Percentiles rank a stretch among this genome's conserved stretches.
These are phyloP conservation scores for Dipodomys spectabilis DNA, from an alignment of 2,113 vertebrate genomes.

Conservation along the genomic window DNA sequence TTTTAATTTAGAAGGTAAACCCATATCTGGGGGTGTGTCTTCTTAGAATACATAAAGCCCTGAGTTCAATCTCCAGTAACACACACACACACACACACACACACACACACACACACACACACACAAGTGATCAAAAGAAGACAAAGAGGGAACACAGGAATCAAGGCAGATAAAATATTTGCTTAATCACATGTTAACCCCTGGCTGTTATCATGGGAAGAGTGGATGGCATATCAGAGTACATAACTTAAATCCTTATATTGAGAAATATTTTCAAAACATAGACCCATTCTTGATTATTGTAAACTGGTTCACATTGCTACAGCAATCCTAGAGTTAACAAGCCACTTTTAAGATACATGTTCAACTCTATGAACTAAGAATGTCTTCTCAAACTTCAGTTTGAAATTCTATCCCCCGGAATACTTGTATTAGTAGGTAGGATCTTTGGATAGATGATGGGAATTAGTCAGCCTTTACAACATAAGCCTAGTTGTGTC, in stretches of 20 bases:
- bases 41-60: too few relatives aligned
- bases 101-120: too few relatives aligned
- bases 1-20: constrained; percentile 23
- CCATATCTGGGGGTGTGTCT: too few relatives aligned
- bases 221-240: not conserved
- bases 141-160: not conserved
- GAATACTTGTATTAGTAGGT: not conserved
- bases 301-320: not conserved
- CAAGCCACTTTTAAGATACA: not conserved
- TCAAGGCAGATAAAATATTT: not conserved
- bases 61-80: too few relatives aligned
- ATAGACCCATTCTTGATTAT: not conserved
- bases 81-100: too few relatives aligned
- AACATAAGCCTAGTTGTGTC: not conserved
- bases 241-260: not conserved
- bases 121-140: not conserved
- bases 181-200: not conserved
- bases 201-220: not conserved
- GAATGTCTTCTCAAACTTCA: not conserved
- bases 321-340: not conserved
- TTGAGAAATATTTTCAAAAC: constrained; percentile 7
- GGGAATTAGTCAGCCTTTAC: not conserved
- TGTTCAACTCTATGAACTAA: not conserved
- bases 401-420: not conserved
- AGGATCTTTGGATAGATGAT: not conserved